Evolutionary conservation across 2,113 vertebrate genomes (phyloP).

Genomic region (Cyprinodon tularosa): DNA sequence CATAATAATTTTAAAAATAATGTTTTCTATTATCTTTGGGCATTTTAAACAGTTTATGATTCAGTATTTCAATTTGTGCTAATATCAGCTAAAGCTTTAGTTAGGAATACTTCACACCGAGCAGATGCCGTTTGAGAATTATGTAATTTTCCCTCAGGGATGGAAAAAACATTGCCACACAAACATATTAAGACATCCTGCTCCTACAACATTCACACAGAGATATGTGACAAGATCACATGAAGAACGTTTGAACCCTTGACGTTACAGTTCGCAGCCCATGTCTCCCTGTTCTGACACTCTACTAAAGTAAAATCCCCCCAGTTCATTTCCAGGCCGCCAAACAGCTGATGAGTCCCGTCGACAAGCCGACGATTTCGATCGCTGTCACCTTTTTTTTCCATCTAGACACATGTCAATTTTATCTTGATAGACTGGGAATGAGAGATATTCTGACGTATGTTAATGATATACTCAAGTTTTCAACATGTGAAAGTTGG

Average conservation of each 20-base stretch:
- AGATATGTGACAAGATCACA: slow-evolving; percentile 55
- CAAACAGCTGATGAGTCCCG: slow-evolving; percentile 65
- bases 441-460: slow-evolving; percentile 57
- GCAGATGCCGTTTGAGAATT: slow-evolving; percentile 44
- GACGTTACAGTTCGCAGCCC: slow-evolving; percentile 55
- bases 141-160: slow-evolving; percentile 41
- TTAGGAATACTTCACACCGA: slow-evolving; percentile 15
- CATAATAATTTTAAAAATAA: slow-evolving; percentile 7
- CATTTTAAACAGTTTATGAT: slow-evolving; percentile 31
- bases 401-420: slow-evolving; percentile 63
- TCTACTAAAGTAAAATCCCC: slow-evolving; percentile 40
- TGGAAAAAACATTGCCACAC: slow-evolving; percentile 43
- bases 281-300: slow-evolving; percentile 49
- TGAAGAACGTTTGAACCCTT: slow-evolving; percentile 48
- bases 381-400: slow-evolving; percentile 42
- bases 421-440: slow-evolving; percentile 57
- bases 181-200: slow-evolving; percentile 50
- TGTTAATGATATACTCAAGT: slow-evolving; percentile 60
- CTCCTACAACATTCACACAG: slow-evolving; percentile 26
- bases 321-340: slow-evolving; percentile 57
- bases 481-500: slow-evolving; percentile 53
- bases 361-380: slow-evolving; percentile 48
- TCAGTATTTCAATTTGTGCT: slow-evolving; percentile 17
- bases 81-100: not conserved
- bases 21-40: slow-evolving; percentile 11